A percentile compares a stretch with the other conserved stretches of the same genome.
Conservation (phyloP, 2,888 invertebrate genomes). For the Dryococelus australis region DNA sequence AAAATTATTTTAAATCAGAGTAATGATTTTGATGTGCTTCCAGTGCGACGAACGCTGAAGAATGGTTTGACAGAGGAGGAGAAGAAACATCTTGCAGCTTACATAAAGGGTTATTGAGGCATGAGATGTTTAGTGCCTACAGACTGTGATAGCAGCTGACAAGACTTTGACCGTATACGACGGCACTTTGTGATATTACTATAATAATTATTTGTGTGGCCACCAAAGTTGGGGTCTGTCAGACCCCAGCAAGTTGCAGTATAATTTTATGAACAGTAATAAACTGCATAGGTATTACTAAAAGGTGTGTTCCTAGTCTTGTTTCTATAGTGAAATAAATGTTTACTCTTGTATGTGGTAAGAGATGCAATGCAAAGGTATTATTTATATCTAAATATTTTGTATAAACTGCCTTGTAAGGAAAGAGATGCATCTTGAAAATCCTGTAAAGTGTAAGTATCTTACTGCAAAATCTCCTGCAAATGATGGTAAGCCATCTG, state of each 20-base stretch:
- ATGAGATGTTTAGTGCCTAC: conserved; percentile 20
- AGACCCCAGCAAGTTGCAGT: neutral
- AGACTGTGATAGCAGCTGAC: conserved; percentile 39
- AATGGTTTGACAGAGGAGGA: conserved; percentile 84
- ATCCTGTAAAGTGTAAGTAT: neutral
- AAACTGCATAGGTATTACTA: conserved; percentile 7
- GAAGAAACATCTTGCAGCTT: conserved; percentile 76
- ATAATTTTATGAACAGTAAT: conserved; percentile 17
- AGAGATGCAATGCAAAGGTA: neutral
- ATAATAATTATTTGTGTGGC: neutral
- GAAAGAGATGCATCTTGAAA: conserved; percentile 2
- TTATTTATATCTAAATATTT: neutral
- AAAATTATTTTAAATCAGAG: neutral
- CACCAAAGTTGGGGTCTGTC: neutral
- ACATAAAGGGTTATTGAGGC: conserved; percentile 74
- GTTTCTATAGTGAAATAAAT: conserved; percentile 27
- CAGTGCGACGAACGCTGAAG: conserved; percentile 83
- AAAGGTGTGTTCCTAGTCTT: conserved; percentile 44
- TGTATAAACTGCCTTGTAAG: neutral
- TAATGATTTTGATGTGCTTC: conserved; percentile 52
- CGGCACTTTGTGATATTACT: conserved; percentile 36
- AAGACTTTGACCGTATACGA: conserved; percentile 23
- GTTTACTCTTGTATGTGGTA: conserved; percentile 21
- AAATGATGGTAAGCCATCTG: neutral
- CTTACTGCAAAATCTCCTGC: neutral